Conservation (phyloP, 2,888 invertebrate genomes). For the Tuberolachnus salignus region DNA sequence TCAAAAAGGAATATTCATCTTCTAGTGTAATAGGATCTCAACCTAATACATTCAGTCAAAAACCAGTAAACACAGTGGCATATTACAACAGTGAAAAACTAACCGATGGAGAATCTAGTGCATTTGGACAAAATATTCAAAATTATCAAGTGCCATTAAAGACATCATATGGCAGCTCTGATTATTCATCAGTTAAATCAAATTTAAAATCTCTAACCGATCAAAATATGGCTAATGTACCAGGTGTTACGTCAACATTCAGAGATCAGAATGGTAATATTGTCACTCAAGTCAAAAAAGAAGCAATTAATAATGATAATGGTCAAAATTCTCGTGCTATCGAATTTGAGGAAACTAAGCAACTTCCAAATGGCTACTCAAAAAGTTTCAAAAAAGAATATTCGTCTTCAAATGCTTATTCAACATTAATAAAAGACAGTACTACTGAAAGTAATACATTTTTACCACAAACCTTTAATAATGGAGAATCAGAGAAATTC, state of each 20-base stretch:
- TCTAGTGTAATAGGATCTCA: constrained; percentile 29
- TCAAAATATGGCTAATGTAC: constrained; percentile 23
- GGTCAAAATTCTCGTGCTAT: constrained; percentile 13
- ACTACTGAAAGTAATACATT: background rate
- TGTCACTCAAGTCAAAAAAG: constrained; percentile 44
- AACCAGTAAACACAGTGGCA: background rate
- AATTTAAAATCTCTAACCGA: background rate
- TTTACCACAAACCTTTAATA: background rate
- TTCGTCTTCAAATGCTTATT: constrained; percentile 22
- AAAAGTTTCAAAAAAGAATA: constrained; percentile 53
- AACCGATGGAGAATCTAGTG: no score
- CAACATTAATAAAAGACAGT: background rate
- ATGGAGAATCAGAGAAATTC: background rate
- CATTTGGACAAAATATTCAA: background rate
- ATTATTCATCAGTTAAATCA: constrained; percentile 5
- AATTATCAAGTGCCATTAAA: background rate
- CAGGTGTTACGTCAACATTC: constrained; percentile 16
- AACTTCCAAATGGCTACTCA: constrained; percentile 41
- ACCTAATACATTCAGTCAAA: constrained; percentile 14
- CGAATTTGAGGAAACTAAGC: constrained; percentile 41
- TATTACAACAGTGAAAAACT: constrained; percentile 10
- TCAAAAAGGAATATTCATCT: constrained; percentile 53
- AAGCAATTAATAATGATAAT: constrained; percentile 23
- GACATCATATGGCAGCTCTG: background rate
- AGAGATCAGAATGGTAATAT: constrained; percentile 35